Evolutionary conservation across 2,797 vertebrate species (phyloP).

Genomic region (Silurus lanzhouensis): DNA sequence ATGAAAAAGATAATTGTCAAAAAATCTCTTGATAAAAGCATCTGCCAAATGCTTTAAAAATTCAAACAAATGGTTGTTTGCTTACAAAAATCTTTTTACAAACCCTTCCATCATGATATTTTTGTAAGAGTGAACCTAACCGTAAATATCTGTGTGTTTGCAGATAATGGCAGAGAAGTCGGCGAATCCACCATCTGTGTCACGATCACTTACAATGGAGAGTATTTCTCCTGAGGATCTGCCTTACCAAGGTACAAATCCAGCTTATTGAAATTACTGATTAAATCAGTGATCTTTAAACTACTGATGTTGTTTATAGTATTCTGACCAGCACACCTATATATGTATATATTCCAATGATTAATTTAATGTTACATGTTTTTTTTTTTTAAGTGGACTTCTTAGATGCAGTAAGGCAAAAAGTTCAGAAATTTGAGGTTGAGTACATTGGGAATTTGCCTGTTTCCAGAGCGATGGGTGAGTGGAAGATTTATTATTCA

Average conservation of each 20-base stretch:
- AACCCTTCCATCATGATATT: not conserved
- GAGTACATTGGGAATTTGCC: slow-evolving; percentile 88
- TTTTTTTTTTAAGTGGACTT: slow-evolving; percentile 77
- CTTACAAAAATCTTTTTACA: not conserved
- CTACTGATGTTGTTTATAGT: not conserved
- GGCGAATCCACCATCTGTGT: slow-evolving; percentile 65
- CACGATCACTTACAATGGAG: slow-evolving; percentile 76
- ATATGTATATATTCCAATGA: not conserved
- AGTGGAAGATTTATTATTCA: slow-evolving; percentile 24
- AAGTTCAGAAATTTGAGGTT: slow-evolving; percentile 87
- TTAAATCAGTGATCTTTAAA: not conserved
- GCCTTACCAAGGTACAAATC: slow-evolving; percentile 82
- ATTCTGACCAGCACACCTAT: not conserved
- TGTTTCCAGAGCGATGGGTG: slow-evolving; percentile 90
- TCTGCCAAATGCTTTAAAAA: no score
- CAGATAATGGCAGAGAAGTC: slow-evolving; percentile 86
- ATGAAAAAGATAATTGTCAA: no score
- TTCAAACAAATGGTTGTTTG: not conserved
- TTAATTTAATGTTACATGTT: not conserved
- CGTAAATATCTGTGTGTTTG: slow-evolving; percentile 19
- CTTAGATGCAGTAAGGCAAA: slow-evolving; percentile 82
- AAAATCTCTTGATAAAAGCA: no score
- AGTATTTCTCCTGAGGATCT: slow-evolving; percentile 84
- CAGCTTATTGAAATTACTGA: not conserved
- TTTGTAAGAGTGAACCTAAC: not conserved